Conservation (phyloP, 2,888 invertebrate genomes). For the Parelbella ahira region DNA sequence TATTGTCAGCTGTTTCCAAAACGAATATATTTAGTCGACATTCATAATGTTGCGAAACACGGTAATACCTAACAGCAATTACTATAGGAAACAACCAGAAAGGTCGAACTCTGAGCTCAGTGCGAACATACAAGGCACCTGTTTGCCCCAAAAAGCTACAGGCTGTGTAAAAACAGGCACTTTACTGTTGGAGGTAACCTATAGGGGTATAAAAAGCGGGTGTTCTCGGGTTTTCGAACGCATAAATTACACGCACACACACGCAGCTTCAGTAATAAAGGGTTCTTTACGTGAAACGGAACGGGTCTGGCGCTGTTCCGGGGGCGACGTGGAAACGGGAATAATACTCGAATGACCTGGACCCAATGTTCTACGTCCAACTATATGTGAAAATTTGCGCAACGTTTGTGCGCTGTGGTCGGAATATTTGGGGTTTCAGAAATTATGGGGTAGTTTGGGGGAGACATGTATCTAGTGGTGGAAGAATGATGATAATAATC, state of each 20-base stretch:
- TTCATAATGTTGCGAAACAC: slow-evolving; percentile 12
- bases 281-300: slow-evolving; percentile 58
- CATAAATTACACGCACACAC: slow-evolving; percentile 53
- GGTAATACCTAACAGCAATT: slow-evolving; percentile 24
- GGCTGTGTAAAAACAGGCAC: slow-evolving; percentile 18
- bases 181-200: slow-evolving; percentile 22
- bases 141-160: slow-evolving; percentile 24
- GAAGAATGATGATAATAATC: too few species aligned
- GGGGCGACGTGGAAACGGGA: slow-evolving; percentile 40
- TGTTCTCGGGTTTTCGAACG: slow-evolving; percentile 40
- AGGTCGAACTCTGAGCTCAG: slow-evolving; percentile 19
- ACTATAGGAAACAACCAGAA: slow-evolving; percentile 19
- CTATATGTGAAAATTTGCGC: too few species aligned
- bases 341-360: slow-evolving; percentile 48
- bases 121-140: slow-evolving; percentile 24
- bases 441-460: too few species aligned
- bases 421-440: too few species aligned
- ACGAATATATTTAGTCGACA: slow-evolving; percentile 8
- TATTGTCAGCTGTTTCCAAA: slow-evolving; percentile 7
- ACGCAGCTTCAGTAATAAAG: slow-evolving; percentile 49
- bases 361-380: too few species aligned
- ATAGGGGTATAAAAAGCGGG: slow-evolving; percentile 32
- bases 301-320: slow-evolving; percentile 47
- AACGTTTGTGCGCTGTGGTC: too few species aligned
- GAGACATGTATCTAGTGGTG: too few species aligned